A percentile compares a stretch with the other conserved stretches of the same genome.
Evolutionary conservation across 2,797 vertebrate genomes (phyloP).

Genomic region (Sebastes hubbsi): DNA sequence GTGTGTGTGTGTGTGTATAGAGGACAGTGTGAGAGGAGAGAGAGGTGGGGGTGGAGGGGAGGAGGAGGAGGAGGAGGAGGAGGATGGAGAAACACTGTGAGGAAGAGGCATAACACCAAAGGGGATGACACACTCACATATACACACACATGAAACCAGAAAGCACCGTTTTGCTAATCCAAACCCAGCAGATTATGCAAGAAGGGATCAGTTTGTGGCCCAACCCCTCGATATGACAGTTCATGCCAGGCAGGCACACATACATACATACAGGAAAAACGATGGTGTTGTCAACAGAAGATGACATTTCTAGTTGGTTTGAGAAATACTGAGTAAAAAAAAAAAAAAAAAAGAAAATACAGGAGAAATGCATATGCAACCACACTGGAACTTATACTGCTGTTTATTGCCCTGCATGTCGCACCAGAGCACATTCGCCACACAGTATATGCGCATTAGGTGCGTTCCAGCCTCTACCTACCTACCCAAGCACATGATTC

Average conservation of each 20-base stretch:
- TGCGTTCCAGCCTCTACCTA: neutral
- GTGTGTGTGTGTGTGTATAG: slow-evolving; percentile 32
- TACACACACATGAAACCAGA: slow-evolving; percentile 29
- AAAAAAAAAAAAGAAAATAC: neutral
- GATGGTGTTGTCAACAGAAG: neutral
- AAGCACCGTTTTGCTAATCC: slow-evolving; percentile 74
- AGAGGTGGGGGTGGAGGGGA: neutral
- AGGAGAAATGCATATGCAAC: neutral
- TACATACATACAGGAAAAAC: slow-evolving; percentile 32
- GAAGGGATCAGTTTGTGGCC: slow-evolving; percentile 72
- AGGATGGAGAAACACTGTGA: slow-evolving; percentile 4
- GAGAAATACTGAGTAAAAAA: neutral
- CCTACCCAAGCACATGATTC: neutral
- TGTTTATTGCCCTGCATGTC: slow-evolving; percentile 1
- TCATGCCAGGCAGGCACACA: slow-evolving; percentile 48
- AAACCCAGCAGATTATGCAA: slow-evolving; percentile 82
- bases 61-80: neutral
- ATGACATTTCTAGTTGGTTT: neutral
- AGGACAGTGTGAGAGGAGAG: neutral
- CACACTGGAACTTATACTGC: slow-evolving; percentile 10
- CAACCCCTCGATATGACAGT: slow-evolving; percentile 72
- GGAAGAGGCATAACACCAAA: neutral
- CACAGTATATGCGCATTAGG: slow-evolving; percentile 40
- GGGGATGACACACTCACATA: neutral
- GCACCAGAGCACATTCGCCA: slow-evolving; percentile 13